Evolutionary conservation across 2,888 invertebrate genomes (phyloP).

Genomic region (Meghimatium bilineatum): DNA sequence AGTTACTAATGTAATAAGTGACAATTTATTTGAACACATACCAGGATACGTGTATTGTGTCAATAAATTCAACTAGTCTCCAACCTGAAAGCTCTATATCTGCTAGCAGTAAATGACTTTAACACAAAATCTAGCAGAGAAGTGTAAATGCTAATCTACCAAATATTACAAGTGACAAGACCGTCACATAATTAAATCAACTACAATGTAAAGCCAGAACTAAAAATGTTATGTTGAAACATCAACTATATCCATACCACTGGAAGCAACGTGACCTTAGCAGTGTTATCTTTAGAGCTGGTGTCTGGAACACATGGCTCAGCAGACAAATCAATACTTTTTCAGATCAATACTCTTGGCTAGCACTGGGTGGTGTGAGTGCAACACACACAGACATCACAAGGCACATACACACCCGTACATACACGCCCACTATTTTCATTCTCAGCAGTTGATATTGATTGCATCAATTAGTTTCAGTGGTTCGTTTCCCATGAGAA

Average conservation of each 20-base stretch:
- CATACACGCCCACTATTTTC: neutral
- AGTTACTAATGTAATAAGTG: neutral
- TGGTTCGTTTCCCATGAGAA: neutral
- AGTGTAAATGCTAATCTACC: neutral
- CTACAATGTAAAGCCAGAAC: neutral
- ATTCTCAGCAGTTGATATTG: conserved; percentile 19
- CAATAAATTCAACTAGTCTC: too few relatives aligned
- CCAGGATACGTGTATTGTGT: too few relatives aligned
- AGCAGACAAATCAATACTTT: conserved; percentile 33
- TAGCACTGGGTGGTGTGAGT: conserved; percentile 14
- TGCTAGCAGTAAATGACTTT: too few relatives aligned
- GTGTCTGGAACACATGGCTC: conserved; percentile 38
- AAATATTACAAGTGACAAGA: neutral
- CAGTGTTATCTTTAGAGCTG: neutral
- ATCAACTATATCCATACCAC: neutral
- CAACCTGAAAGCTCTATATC: too few relatives aligned
- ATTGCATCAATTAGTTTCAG: conserved; percentile 30
- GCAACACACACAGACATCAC: neutral
- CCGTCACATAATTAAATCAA: neutral
- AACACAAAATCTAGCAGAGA: neutral
- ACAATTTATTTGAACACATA: too few relatives aligned
- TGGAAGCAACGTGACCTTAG: neutral
- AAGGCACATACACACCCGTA: neutral
- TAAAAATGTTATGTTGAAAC: neutral
- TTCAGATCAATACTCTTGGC: conserved; percentile 26